Conservation (phyloP, 2,888 invertebrate genomes). For the Cephalotes varians region DNA sequence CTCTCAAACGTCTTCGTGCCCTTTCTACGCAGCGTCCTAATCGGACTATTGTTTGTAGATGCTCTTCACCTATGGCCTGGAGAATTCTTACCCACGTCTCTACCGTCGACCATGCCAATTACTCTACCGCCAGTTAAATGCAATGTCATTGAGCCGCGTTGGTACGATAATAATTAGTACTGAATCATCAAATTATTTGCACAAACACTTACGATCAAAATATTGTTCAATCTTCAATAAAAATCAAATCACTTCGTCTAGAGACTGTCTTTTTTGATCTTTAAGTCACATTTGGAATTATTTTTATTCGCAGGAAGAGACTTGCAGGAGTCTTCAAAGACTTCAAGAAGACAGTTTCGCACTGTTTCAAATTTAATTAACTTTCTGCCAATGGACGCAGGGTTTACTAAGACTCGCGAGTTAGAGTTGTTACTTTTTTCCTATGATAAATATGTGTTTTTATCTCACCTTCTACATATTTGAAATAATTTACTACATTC, state of each 20-base stretch:
- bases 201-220: not conserved
- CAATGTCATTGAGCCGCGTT: slow-evolving; percentile 82
- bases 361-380: not conserved
- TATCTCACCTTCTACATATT: too few species aligned
- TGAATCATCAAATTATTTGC: not conserved
- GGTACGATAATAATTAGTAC: slow-evolving; percentile 76
- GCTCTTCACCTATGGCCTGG: slow-evolving; percentile 82
- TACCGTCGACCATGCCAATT: slow-evolving; percentile 74
- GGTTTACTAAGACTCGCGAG: too few species aligned
- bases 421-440: too few species aligned
- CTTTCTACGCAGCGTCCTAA: slow-evolving; percentile 74
- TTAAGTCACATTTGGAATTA: not conserved
- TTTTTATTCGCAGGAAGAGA: not conserved
- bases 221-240: not conserved
- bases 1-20: slow-evolving; percentile 75
- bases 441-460: too few species aligned
- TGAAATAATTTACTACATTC: too few species aligned
- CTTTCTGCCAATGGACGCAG: too few species aligned
- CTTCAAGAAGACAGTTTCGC: not conserved
- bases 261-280: not conserved
- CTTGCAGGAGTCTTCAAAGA: too few species aligned
- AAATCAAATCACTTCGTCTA: not conserved
- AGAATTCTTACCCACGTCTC: slow-evolving; percentile 79
- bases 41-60: slow-evolving; percentile 77
- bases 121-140: slow-evolving; percentile 80